Evolutionary conservation across 2,797 vertebrate species (phyloP).

Genomic region (Threskiornis aethiopicus): DNA sequence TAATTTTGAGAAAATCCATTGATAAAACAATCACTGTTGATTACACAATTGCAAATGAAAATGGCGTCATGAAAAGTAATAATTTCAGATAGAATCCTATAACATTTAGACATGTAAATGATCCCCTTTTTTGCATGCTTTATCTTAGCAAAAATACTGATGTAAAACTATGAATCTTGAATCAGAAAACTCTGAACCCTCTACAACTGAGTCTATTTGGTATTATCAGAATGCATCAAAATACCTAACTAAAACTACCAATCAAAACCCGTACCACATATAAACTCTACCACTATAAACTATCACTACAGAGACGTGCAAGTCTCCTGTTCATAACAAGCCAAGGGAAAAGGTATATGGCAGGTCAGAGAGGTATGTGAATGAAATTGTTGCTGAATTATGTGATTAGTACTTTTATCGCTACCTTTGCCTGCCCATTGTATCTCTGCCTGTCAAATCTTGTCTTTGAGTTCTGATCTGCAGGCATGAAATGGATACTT

Average conservation of each 20-base stretch:
- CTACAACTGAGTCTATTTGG: background rate
- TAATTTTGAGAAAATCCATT: background rate
- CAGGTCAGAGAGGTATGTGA: background rate
- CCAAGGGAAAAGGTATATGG: background rate
- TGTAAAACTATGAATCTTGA: background rate
- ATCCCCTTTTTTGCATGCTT: background rate
- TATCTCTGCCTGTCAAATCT: background rate
- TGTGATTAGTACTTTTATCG: background rate
- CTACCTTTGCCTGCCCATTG: background rate
- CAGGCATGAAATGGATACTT: background rate
- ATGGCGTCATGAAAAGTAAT: background rate
- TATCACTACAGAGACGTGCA: rapidly evolving
- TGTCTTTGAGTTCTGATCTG: background rate
- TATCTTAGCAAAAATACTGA: background rate
- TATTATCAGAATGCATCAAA: background rate
- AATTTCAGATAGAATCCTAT: background rate
- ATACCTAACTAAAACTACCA: background rate
- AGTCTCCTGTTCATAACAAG: background rate
- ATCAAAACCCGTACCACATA: background rate
- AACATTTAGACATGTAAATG: background rate
- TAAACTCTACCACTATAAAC: background rate
- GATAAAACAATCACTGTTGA: background rate
- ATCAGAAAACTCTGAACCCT: background rate
- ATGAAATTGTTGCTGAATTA: background rate
- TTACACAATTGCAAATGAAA: background rate